Evolutionary conservation across 1,140 invertebrate genomes (phyloP).

Genomic region (Bombus sibiricus): DNA sequence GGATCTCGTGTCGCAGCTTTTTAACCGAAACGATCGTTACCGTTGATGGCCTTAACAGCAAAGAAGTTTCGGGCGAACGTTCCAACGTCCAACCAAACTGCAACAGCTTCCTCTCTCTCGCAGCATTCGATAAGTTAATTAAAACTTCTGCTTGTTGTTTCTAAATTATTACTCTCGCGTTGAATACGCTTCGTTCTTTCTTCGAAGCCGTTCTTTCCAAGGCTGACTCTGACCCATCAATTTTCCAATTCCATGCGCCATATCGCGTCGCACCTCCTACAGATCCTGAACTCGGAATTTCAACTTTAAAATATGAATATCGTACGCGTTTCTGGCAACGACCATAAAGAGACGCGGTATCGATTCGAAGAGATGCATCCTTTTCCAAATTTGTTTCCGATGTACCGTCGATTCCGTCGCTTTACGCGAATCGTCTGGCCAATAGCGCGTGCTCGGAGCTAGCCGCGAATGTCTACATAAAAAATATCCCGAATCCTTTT

Average conservation of each 20-base stretch:
- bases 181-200: background rate
- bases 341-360: background rate
- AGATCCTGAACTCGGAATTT: background rate
- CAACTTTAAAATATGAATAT: background rate
- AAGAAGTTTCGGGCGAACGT: background rate
- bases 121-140: conserved; percentile 9
- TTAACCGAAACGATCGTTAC: conserved; percentile 2
- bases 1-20: background rate
- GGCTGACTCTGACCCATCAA: background rate
- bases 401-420: too few relatives aligned
- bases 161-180: background rate
- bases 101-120: background rate
- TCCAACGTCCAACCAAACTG: too few relatives aligned
- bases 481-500: background rate
- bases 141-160: conserved; percentile 5
- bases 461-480: background rate
- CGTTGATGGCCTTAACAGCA: background rate
- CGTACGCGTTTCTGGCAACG: background rate
- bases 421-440: too few relatives aligned
- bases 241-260: background rate
- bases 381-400: too few relatives aligned
- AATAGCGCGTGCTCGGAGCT: too few relatives aligned
- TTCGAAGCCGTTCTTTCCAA: background rate
- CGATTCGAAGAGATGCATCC: too few relatives aligned
- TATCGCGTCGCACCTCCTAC: background rate